phyloP scores from a whole-genome alignment of 2,797 vertebrate genomes.

The Crenichthys baileyi region DNA sequence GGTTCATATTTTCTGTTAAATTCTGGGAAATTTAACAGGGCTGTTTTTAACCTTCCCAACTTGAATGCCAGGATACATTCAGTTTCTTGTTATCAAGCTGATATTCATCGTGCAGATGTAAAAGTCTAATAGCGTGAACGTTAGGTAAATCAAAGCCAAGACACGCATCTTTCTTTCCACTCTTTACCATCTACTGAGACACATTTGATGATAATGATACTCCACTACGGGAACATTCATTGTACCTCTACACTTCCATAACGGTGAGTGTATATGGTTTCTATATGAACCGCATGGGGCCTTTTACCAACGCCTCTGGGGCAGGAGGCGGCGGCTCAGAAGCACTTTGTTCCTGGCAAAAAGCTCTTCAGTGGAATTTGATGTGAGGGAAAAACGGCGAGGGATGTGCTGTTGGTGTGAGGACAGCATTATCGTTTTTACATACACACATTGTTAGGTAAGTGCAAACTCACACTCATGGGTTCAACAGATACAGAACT shows the following conservation, averaged over 20 bases:
- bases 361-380: conserved; percentile 64
- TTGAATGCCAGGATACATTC: neutral
- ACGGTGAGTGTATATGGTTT: conserved; percentile 24
- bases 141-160: conserved; percentile 4
- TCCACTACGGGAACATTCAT: conserved; percentile 21
- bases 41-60: neutral
- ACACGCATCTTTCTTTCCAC: neutral
- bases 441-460: conserved; percentile 41
- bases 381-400: conserved; percentile 32
- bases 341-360: conserved; percentile 66
- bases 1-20: neutral
- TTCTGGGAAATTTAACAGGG: neutral
- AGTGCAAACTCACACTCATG: conserved; percentile 23
- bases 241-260: conserved; percentile 21
- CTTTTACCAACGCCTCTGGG: conserved; percentile 58
- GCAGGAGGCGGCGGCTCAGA: conserved; percentile 43
- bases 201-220: conserved; percentile 19
- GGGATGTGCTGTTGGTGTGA: conserved; percentile 40
- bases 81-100: neutral
- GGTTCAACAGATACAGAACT: conserved; percentile 7
- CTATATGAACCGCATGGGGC: conserved; percentile 53
- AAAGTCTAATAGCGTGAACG: neutral
- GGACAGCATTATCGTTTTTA: conserved; percentile 10
- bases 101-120: neutral
- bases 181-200: neutral